Percentiles rank a stretch among this genome's conserved stretches.
Evolutionary conservation across 2,888 invertebrate species (phyloP).

Genomic region (Acanthosepion lycidas): DNA sequence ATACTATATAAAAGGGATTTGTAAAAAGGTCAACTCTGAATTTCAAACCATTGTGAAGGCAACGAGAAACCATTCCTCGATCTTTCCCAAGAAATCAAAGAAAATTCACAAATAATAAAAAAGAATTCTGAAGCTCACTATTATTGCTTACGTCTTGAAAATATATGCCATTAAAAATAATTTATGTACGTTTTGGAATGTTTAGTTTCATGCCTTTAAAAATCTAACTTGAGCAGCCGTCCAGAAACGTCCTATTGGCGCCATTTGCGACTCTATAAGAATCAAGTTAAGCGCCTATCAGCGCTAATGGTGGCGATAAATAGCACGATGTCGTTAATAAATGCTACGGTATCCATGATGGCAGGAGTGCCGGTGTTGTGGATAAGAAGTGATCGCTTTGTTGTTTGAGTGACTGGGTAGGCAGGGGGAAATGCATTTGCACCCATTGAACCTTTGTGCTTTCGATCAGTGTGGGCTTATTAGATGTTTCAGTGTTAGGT

Average conservation of each 20-base stretch:
- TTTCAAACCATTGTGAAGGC: too few relatives aligned
- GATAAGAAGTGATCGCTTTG: background rate
- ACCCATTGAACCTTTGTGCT: background rate
- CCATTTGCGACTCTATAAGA: background rate
- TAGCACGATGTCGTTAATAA: background rate
- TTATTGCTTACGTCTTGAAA: too few relatives aligned
- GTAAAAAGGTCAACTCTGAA: too few relatives aligned
- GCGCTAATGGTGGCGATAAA: background rate
- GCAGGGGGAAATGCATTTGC: background rate
- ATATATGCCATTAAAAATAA: too few relatives aligned
- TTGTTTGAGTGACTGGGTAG: background rate
- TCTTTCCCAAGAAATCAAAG: too few relatives aligned
- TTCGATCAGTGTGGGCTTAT: background rate
- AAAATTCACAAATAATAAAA: too few relatives aligned
- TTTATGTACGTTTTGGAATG: background rate
- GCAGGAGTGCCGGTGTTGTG: background rate
- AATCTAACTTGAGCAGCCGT: background rate
- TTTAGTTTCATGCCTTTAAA: background rate
- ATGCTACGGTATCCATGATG: background rate
- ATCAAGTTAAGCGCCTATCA: background rate
- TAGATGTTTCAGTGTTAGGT: background rate
- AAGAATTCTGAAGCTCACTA: too few relatives aligned
- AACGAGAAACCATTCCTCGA: too few relatives aligned
- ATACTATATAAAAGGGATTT: too few relatives aligned
- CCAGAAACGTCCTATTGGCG: background rate